Conservation (phyloP, 2,113 vertebrate genomes). For the Cephalopterus ornatus region DNA sequence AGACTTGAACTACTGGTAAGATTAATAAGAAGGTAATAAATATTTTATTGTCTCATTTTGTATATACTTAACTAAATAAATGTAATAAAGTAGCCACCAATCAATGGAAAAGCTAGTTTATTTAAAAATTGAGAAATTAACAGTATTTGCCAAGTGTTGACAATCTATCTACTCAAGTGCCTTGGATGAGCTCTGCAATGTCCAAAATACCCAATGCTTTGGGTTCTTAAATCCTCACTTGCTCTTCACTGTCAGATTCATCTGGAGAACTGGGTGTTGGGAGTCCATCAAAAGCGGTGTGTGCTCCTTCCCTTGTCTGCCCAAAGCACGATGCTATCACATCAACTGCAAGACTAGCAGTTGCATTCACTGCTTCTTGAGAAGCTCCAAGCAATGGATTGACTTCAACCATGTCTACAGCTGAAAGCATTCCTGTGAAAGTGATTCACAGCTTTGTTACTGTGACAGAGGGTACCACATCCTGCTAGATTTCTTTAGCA, state of each 20-base stretch:
- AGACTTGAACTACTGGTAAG: slow-evolving; percentile 55
- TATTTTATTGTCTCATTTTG: slow-evolving; percentile 72
- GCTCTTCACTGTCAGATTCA: slow-evolving; percentile 74
- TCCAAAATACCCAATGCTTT: not conserved
- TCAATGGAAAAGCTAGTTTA: slow-evolving; percentile 63
- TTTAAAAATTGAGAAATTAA: slow-evolving; percentile 40
- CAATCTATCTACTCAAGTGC: slow-evolving; percentile 1
- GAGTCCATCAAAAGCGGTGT: slow-evolving; percentile 76
- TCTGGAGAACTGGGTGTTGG: slow-evolving; percentile 83
- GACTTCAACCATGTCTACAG: slow-evolving; percentile 93
- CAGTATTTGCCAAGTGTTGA: slow-evolving; percentile 51
- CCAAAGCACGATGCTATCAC: slow-evolving; percentile 91
- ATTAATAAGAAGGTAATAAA: slow-evolving; percentile 72
- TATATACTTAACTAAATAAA: slow-evolving; percentile 63
- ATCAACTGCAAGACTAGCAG: slow-evolving; percentile 85
- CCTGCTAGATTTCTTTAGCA: not conserved
- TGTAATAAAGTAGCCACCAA: slow-evolving; percentile 53
- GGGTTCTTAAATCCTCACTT: slow-evolving; percentile 74
- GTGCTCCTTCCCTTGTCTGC: slow-evolving; percentile 88
- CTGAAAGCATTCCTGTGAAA: slow-evolving; percentile 88
- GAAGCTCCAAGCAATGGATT: slow-evolving; percentile 86
- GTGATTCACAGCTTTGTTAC: not conserved
- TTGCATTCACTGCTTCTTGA: slow-evolving; percentile 84
- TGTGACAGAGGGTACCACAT: not conserved
- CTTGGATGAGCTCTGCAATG: slow-evolving; percentile 43